phyloP scores from a whole-genome alignment of 2,797 vertebrate species.

The Hydrophis major region DNA sequence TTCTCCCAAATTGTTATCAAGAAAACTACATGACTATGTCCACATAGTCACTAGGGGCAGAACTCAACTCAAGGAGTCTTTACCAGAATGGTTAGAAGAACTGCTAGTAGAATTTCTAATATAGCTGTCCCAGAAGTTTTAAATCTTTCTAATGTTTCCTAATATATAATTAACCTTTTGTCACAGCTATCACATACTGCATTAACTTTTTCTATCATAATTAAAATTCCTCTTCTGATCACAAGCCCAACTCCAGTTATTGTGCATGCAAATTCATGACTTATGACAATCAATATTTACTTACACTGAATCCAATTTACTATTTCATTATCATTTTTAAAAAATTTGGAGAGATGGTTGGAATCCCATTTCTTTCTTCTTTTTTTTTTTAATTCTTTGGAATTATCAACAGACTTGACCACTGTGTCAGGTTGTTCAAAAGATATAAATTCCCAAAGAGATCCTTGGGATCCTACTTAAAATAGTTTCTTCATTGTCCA shows the following conservation, averaged over 20 bases:
- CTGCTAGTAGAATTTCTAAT: neutral
- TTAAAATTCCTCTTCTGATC: neutral
- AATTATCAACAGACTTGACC: neutral
- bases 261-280: neutral
- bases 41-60: neutral
- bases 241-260: neutral
- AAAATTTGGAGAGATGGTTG: neutral
- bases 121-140: neutral
- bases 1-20: neutral
- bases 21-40: neutral
- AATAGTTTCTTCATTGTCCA: neutral
- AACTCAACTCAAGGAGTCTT: neutral
- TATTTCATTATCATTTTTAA: neutral
- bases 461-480: neutral
- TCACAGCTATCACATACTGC: neutral
- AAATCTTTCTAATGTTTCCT: neutral
- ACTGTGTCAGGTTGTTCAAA: neutral
- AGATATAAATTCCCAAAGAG: neutral
- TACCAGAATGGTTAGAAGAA: neutral
- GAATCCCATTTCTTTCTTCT: neutral
- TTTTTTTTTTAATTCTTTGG: neutral
- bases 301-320: neutral
- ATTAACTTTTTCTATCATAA: neutral
- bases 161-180: neutral
- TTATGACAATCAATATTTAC: neutral